Evolutionary conservation across 1,140 invertebrate genomes (phyloP).

Genomic region (Diorhabda elongata): DNA sequence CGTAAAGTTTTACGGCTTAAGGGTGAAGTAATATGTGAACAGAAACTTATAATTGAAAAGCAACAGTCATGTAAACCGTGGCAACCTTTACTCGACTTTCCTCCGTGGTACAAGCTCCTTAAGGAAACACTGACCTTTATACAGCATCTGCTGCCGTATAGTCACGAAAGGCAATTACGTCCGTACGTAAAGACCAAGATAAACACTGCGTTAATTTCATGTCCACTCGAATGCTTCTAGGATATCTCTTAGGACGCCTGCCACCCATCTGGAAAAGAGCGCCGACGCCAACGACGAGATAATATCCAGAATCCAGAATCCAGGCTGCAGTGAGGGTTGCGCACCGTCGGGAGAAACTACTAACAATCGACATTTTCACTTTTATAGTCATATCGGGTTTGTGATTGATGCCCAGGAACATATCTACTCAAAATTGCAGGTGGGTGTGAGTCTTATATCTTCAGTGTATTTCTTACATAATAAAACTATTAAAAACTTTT

Average conservation of each 20-base stretch:
- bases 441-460: slow-evolving; percentile 7
- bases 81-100: not conserved
- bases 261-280: slow-evolving; percentile 17
- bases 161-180: slow-evolving; percentile 7
- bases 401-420: slow-evolving; percentile 8
- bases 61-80: not conserved
- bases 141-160: slow-evolving; percentile 8
- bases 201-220: slow-evolving; percentile 10
- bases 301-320: slow-evolving; percentile 26
- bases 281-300: slow-evolving; percentile 26
- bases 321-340: slow-evolving; percentile 37
- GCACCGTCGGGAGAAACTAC: slow-evolving; percentile 26
- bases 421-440: slow-evolving; percentile 14
- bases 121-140: slow-evolving; percentile 10
- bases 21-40: too few species aligned
- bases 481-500: too few species aligned
- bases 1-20: too few species aligned
- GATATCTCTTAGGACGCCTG: slow-evolving; percentile 8
- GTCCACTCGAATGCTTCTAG: slow-evolving; percentile 7
- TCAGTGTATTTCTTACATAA: too few species aligned
- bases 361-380: slow-evolving; percentile 6
- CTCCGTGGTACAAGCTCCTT: not conserved
- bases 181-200: slow-evolving; percentile 7
- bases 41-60: not conserved
- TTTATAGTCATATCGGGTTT: slow-evolving; percentile 16